These are phyloP conservation scores for Phataginus tricuspis DNA, from an alignment of 2,797 vertebrate species.

Conservation along the genomic window DNA sequence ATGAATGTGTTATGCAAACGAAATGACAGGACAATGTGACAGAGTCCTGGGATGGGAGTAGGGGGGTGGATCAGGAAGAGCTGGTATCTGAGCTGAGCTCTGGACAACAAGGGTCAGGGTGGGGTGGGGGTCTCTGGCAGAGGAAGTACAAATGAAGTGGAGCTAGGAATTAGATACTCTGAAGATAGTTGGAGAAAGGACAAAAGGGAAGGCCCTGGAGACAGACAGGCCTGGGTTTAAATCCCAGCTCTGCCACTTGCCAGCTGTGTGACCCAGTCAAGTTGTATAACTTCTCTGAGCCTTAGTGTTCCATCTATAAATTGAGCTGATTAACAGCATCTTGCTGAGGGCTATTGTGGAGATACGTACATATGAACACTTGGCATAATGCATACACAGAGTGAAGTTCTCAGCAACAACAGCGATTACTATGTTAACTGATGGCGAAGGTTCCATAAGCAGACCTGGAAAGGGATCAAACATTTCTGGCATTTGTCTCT, in stretches of 20 bases:
- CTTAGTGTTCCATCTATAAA: background rate
- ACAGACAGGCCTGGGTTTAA: background rate
- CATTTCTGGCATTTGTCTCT: background rate
- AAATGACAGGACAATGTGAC: fast-evolving
- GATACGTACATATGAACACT: background rate
- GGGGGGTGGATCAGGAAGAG: background rate
- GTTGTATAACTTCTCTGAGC: background rate
- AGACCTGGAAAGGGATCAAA: background rate
- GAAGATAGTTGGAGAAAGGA: background rate
- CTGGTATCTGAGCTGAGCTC: background rate
- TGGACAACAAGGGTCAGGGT: background rate
- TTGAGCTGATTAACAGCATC: background rate
- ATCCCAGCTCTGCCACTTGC: background rate
- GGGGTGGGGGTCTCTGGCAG: background rate
- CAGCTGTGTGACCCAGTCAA: background rate
- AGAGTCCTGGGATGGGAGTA: fast-evolving
- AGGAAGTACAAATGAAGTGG: background rate
- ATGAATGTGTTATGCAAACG: background rate
- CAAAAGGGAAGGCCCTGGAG: background rate
- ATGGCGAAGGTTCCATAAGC: background rate
- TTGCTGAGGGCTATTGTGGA: background rate
- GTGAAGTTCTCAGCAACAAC: background rate
- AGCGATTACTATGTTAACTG: background rate
- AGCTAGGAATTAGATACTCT: background rate
- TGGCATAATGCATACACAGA: background rate